These are phyloP conservation scores for Acanthosepion lycidas DNA, from an alignment of 2,888 invertebrate species.

Conservation along the genomic window DNA sequence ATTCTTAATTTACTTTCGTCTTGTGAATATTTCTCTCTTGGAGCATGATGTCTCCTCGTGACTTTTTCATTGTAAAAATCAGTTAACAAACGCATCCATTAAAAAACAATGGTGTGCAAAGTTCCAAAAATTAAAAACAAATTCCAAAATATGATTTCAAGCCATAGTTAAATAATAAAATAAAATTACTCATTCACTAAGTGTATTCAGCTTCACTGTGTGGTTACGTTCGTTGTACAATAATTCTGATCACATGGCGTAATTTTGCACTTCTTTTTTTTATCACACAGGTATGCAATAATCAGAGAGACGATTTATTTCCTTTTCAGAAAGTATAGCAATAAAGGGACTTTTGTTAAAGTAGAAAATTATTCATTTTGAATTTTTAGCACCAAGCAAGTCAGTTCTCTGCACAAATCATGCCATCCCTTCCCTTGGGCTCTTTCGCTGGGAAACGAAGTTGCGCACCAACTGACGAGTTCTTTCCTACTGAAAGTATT, in stretches of 20 bases:
- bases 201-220: neutral
- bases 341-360: neutral
- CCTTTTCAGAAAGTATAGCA: neutral
- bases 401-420: neutral
- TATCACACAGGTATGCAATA: neutral
- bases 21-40: neutral
- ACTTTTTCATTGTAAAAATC: too few species aligned
- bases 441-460: neutral
- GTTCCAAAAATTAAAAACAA: neutral
- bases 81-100: neutral
- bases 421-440: neutral
- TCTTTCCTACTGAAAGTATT: neutral
- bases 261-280: neutral
- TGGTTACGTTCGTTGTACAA: neutral
- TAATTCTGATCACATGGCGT: neutral
- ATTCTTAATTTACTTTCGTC: neutral
- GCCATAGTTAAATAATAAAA: neutral
- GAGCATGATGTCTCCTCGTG: too few species aligned
- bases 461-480: slow-evolving; percentile 18
- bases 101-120: neutral
- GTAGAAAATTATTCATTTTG: neutral
- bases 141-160: neutral
- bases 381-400: neutral
- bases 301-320: neutral
- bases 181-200: neutral